Base-by-base conservation (phyloP, 2,888 invertebrate genomes). In the Cancer borealis region DNA sequence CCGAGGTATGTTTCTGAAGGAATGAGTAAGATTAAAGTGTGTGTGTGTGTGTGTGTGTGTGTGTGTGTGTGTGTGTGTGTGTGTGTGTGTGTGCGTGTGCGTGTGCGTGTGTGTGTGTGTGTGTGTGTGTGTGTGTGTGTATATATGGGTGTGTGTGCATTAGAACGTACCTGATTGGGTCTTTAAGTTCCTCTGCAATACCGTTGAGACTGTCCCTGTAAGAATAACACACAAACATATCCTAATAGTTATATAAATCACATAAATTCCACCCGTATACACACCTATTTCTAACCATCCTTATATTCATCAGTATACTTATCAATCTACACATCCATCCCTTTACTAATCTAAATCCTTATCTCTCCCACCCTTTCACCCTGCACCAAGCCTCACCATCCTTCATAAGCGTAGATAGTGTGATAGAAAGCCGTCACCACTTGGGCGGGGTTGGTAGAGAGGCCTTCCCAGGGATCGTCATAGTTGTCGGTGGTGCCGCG, bases 391-490 rank as follows among this genome's bases (percentile, higher is more conserved):
- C 0, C 88, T 92, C 39, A 93, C 93, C 92, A 94, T 0, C 92
- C 92, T 10, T 84, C 98, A 96, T 98, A 99, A 0, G 98, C 98
- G 96, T 99, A 99, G 0, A 99, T 97, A 21, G 99, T 99, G 4
- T 98, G 98, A 96, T 99, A 99, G 96, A 99, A 98, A 0, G 99
- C 98, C 73, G 98, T 97, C 0, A 99, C 98, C 89, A 99, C 97
- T 87, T 87, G 14, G 12, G 60, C 26, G 0, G 92, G 92, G 84
- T 98, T 97, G 0, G 97, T 97, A 79, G 97, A 97, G 0, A 98
- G 98, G 8, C 98, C 98, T 94, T 97, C 97, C 97, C 98, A 98
- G 45, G 98, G 98, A 66, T 97, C 97, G 66, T 97, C 96, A 96
- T 98, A 97, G 96, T 98, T 98, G 95, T 98, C 98, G 0, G 98